Evolutionary conservation across 53 echinoderm and acorn worm genomes (phyloP), one percentile per base, ranked within the genome.

Genomic region (Temnopleurus reevesii): DNA sequence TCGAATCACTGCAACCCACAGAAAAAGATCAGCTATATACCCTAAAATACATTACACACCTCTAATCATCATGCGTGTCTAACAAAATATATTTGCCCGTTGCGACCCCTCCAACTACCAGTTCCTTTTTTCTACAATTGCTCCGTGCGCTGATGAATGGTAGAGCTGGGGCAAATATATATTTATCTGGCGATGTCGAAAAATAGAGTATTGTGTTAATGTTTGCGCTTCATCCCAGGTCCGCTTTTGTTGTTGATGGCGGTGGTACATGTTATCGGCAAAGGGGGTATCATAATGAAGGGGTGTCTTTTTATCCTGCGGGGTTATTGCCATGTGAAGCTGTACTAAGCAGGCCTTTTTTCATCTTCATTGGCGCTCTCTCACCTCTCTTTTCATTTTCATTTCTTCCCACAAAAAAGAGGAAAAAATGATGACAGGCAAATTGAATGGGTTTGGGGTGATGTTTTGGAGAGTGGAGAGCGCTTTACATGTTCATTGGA

Each of bases 401-500:
- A 26, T 26, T 58, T 58, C 25, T 26, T 58, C 26, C 9, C 8
- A 25, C n/a, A 55, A 9, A 49, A 49, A 12, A 38, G 21, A n/a
- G 41, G 41, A 71, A 71, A 71, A 71, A 38, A 79, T 28, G 18
- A 85, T 60, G 63, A 85, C 60, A 85, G 30, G 63, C 60, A 85
- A 85, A 85, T 85, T 60, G 63, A 85, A 85, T 34, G 63, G 86
- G 24, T 85, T n/a, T n/a, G 86, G 45, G 84, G 57, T 46, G 57
- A 36, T 57, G 19, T 58, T 58, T 81, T 49, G 56, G 53, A 64
- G 64, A 63, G 86, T 27, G 29, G 64, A 27, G 86, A 86, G 85
- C 49, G 88, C 88, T 87, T 86, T 65, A 66, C 76, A 51, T 87
- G 88, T 66, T 53, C 88, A 87, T 87, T 24, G 88, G 23, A 87